Percentiles rank a stretch among this genome's conserved stretches.
These are phyloP conservation scores for Melieria picta DNA, from an alignment of 2,888 invertebrate species.

Conservation along the genomic window DNA sequence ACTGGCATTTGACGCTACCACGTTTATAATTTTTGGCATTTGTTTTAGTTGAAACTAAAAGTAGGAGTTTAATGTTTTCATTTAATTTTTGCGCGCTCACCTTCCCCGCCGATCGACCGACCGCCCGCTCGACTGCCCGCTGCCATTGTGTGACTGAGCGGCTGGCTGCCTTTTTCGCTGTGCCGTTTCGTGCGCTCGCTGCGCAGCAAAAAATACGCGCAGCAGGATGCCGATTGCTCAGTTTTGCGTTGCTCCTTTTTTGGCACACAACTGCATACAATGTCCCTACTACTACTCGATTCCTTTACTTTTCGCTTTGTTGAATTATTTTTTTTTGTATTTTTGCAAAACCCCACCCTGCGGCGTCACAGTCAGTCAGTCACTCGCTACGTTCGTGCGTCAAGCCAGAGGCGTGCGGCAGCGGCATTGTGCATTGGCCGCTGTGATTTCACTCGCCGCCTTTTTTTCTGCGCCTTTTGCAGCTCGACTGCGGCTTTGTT, in stretches of 20 bases:
- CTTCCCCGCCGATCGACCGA: too few species aligned
- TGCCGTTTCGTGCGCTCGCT: too few species aligned
- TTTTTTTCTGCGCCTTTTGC: neutral
- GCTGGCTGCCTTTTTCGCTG: too few species aligned
- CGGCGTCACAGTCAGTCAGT: neutral
- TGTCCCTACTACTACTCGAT: too few species aligned
- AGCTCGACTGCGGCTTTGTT: neutral
- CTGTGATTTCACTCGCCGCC: neutral
- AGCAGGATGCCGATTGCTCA: constrained; percentile 31
- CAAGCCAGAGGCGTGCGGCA: neutral
- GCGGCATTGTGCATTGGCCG: constrained; percentile 16
- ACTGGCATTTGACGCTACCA: too few species aligned
- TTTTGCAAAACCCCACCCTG: neutral
- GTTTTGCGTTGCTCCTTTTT: constrained; percentile 2
- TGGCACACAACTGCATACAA: neutral
- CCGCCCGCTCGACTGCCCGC: too few species aligned
- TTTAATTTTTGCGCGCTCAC: too few species aligned
- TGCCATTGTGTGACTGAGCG: too few species aligned
- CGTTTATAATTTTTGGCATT: too few species aligned
- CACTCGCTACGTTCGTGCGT: neutral
- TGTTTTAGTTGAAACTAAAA: too few species aligned
- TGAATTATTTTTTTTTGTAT: neutral
- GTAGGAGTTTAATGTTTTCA: too few species aligned
- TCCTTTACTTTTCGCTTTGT: neutral
- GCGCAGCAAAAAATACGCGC: neutral